Percentiles rank a stretch among this genome's conserved stretches.
Conservation (phyloP, 1,140 invertebrate genomes). For the Philopotamus ludificatus region DNA sequence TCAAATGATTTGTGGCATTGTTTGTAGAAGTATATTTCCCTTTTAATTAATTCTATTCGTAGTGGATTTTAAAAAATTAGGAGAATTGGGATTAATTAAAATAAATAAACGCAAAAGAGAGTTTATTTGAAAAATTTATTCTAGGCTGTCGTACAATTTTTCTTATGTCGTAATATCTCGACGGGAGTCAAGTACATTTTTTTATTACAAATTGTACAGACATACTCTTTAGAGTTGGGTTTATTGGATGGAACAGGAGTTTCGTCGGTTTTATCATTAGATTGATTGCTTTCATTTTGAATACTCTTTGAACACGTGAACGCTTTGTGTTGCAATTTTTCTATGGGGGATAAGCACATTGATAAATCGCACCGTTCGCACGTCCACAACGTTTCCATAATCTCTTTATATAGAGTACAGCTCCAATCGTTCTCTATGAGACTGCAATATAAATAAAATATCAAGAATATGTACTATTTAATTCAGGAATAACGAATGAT, state of each 20-base stretch:
- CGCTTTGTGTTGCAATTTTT: slow-evolving; percentile 58
- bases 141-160: too few relatives aligned
- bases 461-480: not conserved
- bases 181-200: slow-evolving; percentile 71
- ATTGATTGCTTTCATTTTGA: not conserved
- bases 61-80: too few relatives aligned
- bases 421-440: slow-evolving; percentile 64
- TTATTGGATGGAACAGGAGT: slow-evolving; percentile 46
- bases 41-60: too few relatives aligned
- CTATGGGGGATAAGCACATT: slow-evolving; percentile 57
- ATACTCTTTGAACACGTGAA: slow-evolving; percentile 48
- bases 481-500: slow-evolving; percentile 31
- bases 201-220: slow-evolving; percentile 70
- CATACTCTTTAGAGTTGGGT: slow-evolving; percentile 67
- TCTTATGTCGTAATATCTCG: slow-evolving; percentile 74
- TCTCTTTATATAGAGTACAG: slow-evolving; percentile 56
- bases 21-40: too few relatives aligned
- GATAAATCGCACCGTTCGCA: slow-evolving; percentile 57
- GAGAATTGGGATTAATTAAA: too few relatives aligned
- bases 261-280: slow-evolving; percentile 43
- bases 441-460: slow-evolving; percentile 44
- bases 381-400: slow-evolving; percentile 56
- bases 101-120: too few relatives aligned
- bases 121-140: too few relatives aligned
- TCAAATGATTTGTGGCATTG: too few relatives aligned